Evolutionary conservation across 1,140 invertebrate genomes (phyloP).

Genomic region (Babylonia areolata): DNA sequence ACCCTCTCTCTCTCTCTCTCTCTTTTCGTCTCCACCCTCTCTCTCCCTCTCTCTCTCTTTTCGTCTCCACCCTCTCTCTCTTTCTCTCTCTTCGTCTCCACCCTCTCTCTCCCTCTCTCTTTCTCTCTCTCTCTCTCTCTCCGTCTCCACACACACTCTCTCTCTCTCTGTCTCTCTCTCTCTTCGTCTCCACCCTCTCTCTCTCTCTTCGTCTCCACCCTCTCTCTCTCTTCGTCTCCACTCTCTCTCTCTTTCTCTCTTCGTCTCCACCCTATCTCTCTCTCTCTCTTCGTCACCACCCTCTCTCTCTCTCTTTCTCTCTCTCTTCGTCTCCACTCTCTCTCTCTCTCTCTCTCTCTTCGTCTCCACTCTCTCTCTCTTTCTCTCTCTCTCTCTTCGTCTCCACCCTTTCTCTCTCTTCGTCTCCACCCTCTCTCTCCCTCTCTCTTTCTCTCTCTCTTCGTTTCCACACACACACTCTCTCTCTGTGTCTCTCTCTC

Average conservation of each 20-base stretch:
- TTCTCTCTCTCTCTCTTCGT: slow-evolving; percentile 19
- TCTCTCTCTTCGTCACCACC: slow-evolving; percentile 29
- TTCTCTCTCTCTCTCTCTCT: slow-evolving; percentile 6
- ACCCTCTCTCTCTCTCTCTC: slow-evolving; percentile 11
- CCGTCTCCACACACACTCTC: background rate
- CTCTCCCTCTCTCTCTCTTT: slow-evolving; percentile 19
- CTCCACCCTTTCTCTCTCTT: no score
- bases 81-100: no score
- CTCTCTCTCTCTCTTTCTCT: slow-evolving; percentile 14
- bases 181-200: slow-evolving; percentile 1
- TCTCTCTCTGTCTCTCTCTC: slow-evolving; percentile 18
- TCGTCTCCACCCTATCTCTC: background rate
- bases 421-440: background rate
- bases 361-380: no score
- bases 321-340: slow-evolving; percentile 14
- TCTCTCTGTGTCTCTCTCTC: slow-evolving; percentile 17
- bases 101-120: slow-evolving; percentile 19
- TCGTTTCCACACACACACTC: background rate
- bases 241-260: slow-evolving; percentile 18
- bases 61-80: slow-evolving; percentile 3
- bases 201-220: no score
- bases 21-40: no score
- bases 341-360: slow-evolving; percentile 22
- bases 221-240: no score
- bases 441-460: slow-evolving; percentile 14